These are phyloP conservation scores for Poeciliopsis prolifica DNA, from an alignment of 2,113 vertebrate species.

Conservation along the genomic window DNA sequence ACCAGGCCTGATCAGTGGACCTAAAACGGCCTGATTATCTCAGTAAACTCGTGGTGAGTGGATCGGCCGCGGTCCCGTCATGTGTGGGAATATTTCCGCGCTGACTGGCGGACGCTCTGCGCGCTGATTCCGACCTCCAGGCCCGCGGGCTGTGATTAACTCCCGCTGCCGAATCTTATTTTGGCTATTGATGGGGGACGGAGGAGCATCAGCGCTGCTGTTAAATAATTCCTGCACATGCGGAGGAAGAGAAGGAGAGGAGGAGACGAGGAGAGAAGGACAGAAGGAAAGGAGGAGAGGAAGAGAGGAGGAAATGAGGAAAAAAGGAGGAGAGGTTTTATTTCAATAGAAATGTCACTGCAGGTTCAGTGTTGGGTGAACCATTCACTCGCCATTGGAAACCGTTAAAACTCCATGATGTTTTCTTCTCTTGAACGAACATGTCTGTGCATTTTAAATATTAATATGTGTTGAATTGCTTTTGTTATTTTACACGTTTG, in stretches of 20 bases:
- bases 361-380: background rate
- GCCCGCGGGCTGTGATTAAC: constrained; percentile 40
- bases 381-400: background rate
- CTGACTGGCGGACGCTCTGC: background rate
- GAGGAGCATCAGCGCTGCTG: constrained; percentile 24
- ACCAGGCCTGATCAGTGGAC: background rate
- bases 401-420: background rate
- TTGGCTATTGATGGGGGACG: constrained; percentile 36
- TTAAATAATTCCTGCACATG: constrained; percentile 34
- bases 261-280: background rate
- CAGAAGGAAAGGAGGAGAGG: too few relatives aligned
- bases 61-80: background rate
- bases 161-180: constrained; percentile 34
- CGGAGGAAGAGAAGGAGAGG: background rate
- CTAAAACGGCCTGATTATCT: background rate
- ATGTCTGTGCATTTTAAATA: too few relatives aligned
- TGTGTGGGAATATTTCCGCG: constrained; percentile 32
- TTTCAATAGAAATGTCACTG: background rate
- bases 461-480: too few relatives aligned
- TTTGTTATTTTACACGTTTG: too few relatives aligned
- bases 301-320: too few relatives aligned
- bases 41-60: background rate
- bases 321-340: background rate
- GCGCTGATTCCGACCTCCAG: constrained; percentile 32
- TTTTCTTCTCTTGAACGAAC: too few relatives aligned